A percentile compares a stretch with the other conserved stretches of the same genome.
These are phyloP conservation scores for Drosophila chauvacae DNA, from an alignment of 1,140 invertebrate species.

Conservation along the genomic window DNA sequence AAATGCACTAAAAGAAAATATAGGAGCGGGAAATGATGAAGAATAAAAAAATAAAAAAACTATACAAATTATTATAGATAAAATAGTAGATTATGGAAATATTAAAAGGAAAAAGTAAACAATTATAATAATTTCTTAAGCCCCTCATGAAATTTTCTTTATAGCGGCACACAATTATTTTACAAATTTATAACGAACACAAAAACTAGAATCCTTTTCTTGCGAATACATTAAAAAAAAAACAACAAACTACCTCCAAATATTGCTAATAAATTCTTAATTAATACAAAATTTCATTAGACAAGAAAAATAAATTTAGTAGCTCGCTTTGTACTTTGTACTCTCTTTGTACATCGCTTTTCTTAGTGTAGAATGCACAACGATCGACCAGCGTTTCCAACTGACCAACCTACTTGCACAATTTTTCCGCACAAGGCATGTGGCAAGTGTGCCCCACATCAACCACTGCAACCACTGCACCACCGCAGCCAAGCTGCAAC, in stretches of 20 bases:
- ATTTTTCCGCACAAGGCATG: constrained; percentile 82
- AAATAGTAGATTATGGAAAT: not conserved
- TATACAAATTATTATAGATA: not conserved
- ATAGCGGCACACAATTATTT: not conserved
- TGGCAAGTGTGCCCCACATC: constrained; percentile 81
- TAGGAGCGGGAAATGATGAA: not conserved
- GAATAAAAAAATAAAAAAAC: not conserved
- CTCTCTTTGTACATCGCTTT: too few relatives aligned
- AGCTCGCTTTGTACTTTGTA: too few relatives aligned
- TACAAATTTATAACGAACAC: not conserved
- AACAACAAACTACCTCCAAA: not conserved
- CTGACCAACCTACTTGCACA: constrained; percentile 83
- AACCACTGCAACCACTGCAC: constrained; percentile 48
- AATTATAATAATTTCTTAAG: not conserved
- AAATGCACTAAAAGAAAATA: constrained; percentile 5
- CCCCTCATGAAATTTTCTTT: not conserved
- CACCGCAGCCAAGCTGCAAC: constrained; percentile 18
- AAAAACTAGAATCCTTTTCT: too few relatives aligned
- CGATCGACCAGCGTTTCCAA: constrained; percentile 14
- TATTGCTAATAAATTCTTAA: not conserved
- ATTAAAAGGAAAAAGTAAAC: not conserved
- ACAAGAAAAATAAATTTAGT: too few relatives aligned
- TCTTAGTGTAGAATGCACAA: constrained; percentile 20
- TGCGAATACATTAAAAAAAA: not conserved
- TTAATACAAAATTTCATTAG: not conserved